Percentiles rank a stretch among this genome's conserved stretches.
These are phyloP conservation scores for Thereva unica DNA, from an alignment of 2,888 invertebrate genomes.

Conservation along the genomic window DNA sequence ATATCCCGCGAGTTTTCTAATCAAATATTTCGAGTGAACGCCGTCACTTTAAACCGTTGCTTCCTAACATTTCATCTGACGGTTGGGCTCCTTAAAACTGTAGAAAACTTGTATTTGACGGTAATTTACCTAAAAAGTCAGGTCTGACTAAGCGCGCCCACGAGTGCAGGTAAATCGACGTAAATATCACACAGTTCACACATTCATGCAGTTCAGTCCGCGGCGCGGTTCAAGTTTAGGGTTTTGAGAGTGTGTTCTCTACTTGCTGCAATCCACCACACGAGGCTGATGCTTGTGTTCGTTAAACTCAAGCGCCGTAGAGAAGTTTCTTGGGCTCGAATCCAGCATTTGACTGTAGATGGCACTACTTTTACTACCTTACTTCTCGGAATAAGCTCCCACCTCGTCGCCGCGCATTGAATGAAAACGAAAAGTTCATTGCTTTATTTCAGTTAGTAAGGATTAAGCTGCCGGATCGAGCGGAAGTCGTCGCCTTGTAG, in stretches of 20 bases:
- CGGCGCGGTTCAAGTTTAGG: not conserved
- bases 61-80: no score
- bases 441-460: conserved; percentile 15
- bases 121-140: no score
- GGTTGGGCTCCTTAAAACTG: no score
- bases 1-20: no score
- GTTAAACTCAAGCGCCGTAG: conserved; percentile 7
- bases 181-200: no score
- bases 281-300: not conserved
- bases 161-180: no score
- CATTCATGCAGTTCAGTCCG: no score
- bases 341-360: no score
- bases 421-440: not conserved
- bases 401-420: not conserved
- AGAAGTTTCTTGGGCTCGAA: not conserved
- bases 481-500: conserved; percentile 17
- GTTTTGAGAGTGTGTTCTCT: not conserved
- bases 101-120: no score
- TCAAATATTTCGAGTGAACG: no score
- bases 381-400: conserved; percentile 4
- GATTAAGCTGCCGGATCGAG: conserved; percentile 21
- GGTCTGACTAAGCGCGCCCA: no score
- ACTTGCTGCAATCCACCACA: not conserved
- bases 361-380: not conserved
- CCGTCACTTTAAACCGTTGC: no score